Conservation (phyloP, 2,113 vertebrate species). For the Cyphomyrus plagiostoma region DNA sequence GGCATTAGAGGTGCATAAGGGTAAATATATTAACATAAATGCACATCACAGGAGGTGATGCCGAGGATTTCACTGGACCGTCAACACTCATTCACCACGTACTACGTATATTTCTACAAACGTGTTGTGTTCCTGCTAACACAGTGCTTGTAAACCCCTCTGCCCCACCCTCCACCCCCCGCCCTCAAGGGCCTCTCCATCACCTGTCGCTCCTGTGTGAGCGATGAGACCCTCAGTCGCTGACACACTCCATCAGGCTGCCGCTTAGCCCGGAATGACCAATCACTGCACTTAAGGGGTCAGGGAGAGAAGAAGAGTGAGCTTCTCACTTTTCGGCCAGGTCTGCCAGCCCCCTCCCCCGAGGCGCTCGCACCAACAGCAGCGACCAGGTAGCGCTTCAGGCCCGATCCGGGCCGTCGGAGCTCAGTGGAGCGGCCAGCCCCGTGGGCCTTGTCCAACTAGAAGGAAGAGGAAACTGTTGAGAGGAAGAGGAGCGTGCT, state of each 20-base stretch:
- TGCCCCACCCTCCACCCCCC: background rate
- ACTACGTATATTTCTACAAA: background rate
- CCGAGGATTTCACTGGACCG: background rate
- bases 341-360: background rate
- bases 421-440: background rate
- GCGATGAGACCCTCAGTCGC: background rate
- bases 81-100: background rate
- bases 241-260: background rate
- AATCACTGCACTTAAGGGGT: conserved; percentile 9
- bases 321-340: conserved; percentile 14
- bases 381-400: background rate
- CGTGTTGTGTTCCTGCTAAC: background rate
- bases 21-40: background rate
- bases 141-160: background rate
- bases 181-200: background rate
- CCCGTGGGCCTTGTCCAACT: background rate
- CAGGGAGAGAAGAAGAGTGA: background rate
- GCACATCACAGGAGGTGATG: background rate
- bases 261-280: background rate
- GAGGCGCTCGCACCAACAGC: background rate
- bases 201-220: background rate
- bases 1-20: background rate
- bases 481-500: conserved; percentile 5
- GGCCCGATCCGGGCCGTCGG: background rate
- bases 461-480: background rate